phyloP scores from a whole-genome alignment of 2,113 vertebrate species.

The Tylochromis polylepis region DNA sequence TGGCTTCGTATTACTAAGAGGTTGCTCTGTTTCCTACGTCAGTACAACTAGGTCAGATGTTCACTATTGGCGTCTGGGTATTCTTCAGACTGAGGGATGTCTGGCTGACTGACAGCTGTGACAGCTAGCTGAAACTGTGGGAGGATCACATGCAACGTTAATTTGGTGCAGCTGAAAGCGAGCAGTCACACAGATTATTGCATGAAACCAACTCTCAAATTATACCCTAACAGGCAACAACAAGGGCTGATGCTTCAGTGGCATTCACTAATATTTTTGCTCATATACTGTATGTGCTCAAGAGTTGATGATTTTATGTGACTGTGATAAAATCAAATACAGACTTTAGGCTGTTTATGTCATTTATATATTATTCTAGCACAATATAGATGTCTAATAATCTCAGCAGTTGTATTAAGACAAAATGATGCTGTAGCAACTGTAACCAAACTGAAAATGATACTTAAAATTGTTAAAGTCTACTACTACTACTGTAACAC shows the following conservation, averaged over 20 bases:
- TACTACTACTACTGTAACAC: background rate
- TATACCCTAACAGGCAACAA: background rate
- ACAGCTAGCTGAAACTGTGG: background rate
- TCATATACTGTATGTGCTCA: background rate
- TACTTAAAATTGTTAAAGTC: background rate
- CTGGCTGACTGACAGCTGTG: slow-evolving; percentile 21
- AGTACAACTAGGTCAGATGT: slow-evolving; percentile 29
- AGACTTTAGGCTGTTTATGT: background rate
- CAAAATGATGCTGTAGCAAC: background rate
- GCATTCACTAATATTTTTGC: background rate
- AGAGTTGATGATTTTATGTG: background rate
- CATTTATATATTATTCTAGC: background rate
- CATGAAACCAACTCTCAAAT: background rate
- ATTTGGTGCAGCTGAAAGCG: background rate
- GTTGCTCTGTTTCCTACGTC: slow-evolving; percentile 4
- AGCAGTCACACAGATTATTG: background rate
- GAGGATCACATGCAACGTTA: background rate
- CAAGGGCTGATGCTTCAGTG: background rate
- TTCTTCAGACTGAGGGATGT: slow-evolving; percentile 2
- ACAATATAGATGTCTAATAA: background rate
- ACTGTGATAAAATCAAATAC: background rate
- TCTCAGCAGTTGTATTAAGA: background rate
- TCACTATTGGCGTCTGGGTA: background rate
- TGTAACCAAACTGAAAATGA: background rate
- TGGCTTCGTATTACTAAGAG: slow-evolving; percentile 12